Evolutionary conservation across 2,113 vertebrate genomes (phyloP), one percentile per base, ranked within the genome.

Genomic region (Mus spicilegus): DNA sequence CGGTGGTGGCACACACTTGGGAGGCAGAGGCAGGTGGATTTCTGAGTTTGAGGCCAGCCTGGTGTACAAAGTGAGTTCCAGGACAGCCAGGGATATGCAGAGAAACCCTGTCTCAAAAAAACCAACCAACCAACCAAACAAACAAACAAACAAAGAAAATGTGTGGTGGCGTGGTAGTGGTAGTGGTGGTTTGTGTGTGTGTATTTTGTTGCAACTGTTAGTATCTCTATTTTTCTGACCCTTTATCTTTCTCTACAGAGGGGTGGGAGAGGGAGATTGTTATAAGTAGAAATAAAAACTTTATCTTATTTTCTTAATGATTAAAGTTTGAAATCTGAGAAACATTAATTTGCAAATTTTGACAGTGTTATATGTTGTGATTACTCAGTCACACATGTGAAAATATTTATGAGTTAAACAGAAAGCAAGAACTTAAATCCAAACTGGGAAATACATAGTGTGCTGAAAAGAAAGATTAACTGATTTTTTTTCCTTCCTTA

Each of bases 401-500:
- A 63, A 36, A 19, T 63, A 95, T 81, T 24, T 56, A 33, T 46
- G 0, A 58, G 0, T 96, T 78, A 97, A 89, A 69, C 1, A 72
- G 8, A 94, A 78, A 69, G 30, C 6, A 49, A 72, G 46, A 8
- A 3, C 7, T 89, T 92, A 84, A 49, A 87, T 93, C 33, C 5
- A 82, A 96, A 90, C 54, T 73, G n/a, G 76, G 33, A 67, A 8
- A 82, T 89, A 96, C 28, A 24, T 75, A 1, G 33, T 91, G 58
- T 95, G 12, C 36, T 7, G 28, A 4, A 4, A 76, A 77, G 1
- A 0, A 65, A 72, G 75, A 96, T 85, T 91, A 22, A 85, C 78
- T 88, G 46, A 61, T 69, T n/a, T 28, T 67, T 78, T 76, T 58
- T 67, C 42, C 58, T 93, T 91, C 30, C 63, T 42, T 51, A 26